Evolutionary conservation across 2,888 invertebrate species (phyloP), one percentile per base, ranked within the genome.

Genomic region (Hyposoter didymator): DNA sequence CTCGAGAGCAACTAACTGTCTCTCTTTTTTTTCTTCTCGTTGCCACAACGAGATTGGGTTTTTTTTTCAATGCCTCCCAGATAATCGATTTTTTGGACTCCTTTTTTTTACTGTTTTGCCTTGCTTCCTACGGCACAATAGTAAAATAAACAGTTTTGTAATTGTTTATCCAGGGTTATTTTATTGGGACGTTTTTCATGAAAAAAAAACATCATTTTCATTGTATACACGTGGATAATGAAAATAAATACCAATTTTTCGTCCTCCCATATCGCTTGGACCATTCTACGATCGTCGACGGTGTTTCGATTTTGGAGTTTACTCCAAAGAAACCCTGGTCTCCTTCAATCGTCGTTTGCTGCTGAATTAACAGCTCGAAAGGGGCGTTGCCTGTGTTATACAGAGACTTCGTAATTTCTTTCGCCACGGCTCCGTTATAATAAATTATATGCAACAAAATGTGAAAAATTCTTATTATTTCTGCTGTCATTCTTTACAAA

Each of bases 301-400:
- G 3, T 35, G 10, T 32, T 35, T 64, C 64, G 17, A 4, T 35
- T 35, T 64, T 35, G 17, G 64, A 64, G 64, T 64, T 64, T 4
- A 64, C 35, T 14, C 64, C 35, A 64, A 64, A 64, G 10, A 17
- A 64, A 2, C 64, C 64, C n/a, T 32, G 32, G 32, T 67, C 66
- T 43, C 66, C 66, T n/a, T 70, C 70, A 47, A 70, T 28, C 28
- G 49, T 70, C 28, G 32, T 72, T n/a, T 52, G 72, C 19, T 72
- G 72, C 10, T 72, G 72, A 10, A 72, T 72, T 2, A 52, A 72
- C n/a, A 72, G 35, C 10, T 72, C 72, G n/a, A 52, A 72, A 19
- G 72, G 52, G 19, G 52, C 72, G 52, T 72, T 52, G 72, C 72
- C 72, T 35, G 35, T 72, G n/a, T 72, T 52, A 6, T 35, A 72